phyloP scores from a whole-genome alignment of 2,113 vertebrate species.

The Toxotes jaculatrix region DNA sequence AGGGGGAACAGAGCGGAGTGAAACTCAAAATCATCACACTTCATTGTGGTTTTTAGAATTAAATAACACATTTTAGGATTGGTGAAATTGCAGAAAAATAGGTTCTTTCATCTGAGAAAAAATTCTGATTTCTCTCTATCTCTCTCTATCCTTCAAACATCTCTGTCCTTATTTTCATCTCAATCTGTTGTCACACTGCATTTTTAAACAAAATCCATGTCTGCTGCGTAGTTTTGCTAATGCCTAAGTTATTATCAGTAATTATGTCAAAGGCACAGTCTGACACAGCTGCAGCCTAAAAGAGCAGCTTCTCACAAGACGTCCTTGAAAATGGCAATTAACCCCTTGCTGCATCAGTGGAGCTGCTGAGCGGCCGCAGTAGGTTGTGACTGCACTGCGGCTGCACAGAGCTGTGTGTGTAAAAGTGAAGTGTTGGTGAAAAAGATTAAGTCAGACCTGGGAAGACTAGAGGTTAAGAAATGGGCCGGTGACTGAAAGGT shows the following conservation, averaged over 20 bases:
- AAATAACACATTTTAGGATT: neutral
- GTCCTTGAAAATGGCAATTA: slow-evolving; percentile 62
- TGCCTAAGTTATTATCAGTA: slow-evolving; percentile 3
- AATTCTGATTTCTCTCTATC: neutral
- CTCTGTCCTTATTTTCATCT: neutral
- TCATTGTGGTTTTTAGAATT: neutral
- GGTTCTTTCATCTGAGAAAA: slow-evolving; percentile 1
- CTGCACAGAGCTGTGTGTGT: slow-evolving; percentile 4
- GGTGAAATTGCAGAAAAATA: neutral
- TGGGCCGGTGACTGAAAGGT: slow-evolving; percentile 39
- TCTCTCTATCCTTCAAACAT: neutral
- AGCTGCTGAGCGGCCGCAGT: slow-evolving; percentile 22
- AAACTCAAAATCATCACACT: neutral
- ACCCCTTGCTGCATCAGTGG: slow-evolving; percentile 42
- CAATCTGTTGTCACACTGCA: neutral
- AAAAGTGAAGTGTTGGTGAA: slow-evolving; percentile 36
- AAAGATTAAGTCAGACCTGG: slow-evolving; percentile 23
- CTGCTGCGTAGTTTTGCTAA: neutral
- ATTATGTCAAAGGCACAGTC: slow-evolving; percentile 21
- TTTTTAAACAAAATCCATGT: neutral
- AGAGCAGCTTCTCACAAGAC: slow-evolving; percentile 29
- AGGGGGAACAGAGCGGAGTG: neutral
- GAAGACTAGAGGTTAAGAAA: slow-evolving; percentile 43
- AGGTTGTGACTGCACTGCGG: slow-evolving; percentile 1
- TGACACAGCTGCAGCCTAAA: slow-evolving; percentile 18